Conservation (phyloP, 1,140 invertebrate species). For the Thaumetopoea pityocampa region DNA sequence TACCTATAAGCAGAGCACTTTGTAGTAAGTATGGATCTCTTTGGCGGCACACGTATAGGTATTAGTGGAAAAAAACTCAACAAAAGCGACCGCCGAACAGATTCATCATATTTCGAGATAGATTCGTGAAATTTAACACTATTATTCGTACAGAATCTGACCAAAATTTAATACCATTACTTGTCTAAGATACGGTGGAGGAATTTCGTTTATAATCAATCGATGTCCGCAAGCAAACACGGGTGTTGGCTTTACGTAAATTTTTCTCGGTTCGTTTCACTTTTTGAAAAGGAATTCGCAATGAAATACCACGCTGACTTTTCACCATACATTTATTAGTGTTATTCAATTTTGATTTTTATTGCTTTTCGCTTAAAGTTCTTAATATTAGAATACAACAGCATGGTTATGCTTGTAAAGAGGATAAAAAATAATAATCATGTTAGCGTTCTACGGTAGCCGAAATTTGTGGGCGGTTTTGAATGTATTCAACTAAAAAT, state of each 20-base stretch:
- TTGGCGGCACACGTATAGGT: slow-evolving; percentile 19
- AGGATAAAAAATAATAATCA: slow-evolving; percentile 56
- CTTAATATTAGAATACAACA: background rate
- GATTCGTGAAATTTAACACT: slow-evolving; percentile 69
- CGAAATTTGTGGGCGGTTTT: slow-evolving; percentile 51
- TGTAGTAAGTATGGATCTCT: slow-evolving; percentile 9
- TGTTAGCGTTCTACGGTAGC: slow-evolving; percentile 60
- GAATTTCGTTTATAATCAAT: slow-evolving; percentile 38
- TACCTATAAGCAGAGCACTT: slow-evolving; percentile 5
- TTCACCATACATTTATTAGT: background rate
- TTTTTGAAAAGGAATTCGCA: slow-evolving; percentile 48
- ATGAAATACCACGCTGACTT: slow-evolving; percentile 23
- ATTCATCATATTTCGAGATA: slow-evolving; percentile 61
- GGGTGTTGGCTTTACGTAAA: slow-evolving; percentile 44
- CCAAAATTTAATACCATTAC: slow-evolving; percentile 64
- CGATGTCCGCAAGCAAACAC: slow-evolving; percentile 64
- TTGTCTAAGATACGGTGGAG: slow-evolving; percentile 31
- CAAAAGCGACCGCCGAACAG: slow-evolving; percentile 56
- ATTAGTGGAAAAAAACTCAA: slow-evolving; percentile 20
- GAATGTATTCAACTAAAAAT: slow-evolving; percentile 19
- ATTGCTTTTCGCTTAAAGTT: slow-evolving; percentile 12
- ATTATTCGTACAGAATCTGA: slow-evolving; percentile 56
- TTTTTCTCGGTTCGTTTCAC: slow-evolving; percentile 62
- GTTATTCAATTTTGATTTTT: slow-evolving; percentile 24
- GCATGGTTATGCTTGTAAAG: slow-evolving; percentile 15